Base-by-base conservation (phyloP, 2,113 vertebrate species). In the Labrus mixtus region DNA sequence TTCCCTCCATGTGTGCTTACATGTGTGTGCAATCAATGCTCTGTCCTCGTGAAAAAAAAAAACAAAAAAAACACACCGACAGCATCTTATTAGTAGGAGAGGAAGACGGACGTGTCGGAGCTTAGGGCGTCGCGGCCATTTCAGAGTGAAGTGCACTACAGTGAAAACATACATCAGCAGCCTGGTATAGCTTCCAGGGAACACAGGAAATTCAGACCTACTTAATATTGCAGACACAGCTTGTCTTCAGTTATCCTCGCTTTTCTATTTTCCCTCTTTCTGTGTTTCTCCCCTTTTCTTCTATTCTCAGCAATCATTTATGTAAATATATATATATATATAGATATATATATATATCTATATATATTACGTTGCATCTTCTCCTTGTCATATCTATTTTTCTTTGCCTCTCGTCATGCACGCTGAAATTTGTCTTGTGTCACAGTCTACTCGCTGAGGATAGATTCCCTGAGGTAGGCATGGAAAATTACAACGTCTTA, bases 151-250 rank as follows among this genome's bases (percentile, higher is more conserved):
- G 65, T 50, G 80, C 65, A 62, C 55, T 73, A 51, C 77, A 76
- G 79, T 70, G 50, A 76, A 81, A 82, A 81, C 66, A 74, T 61
- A 78, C 77, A 89, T 79, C 73, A 79, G 75, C 68, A 48, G 76
- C 69, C 78, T 58, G 78, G 19, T 71, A 11, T 41, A 23, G 65
- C 85, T 89, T 68, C 54, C 76, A 87, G 87, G 83, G 75, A 86
- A 68, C 70, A 66, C 10, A 51, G 10, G 25, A 67, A 76, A 69
- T 70, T 43, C 70, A 72, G 48, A 41, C 46, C 65, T 73, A 46
- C 36, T 84, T 73, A 84, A 62, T 71, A 78, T 86, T 83, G 50
- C 85, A 79, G 51, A 64, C 68, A 13, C 77, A 70, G 72, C 64
- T 76, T 0, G 36, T 76, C 73, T 79, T 72, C 56, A 75, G 68